phyloP scores from a whole-genome alignment of 2,797 vertebrate species.

The Phrynocephalus forsythii region DNA sequence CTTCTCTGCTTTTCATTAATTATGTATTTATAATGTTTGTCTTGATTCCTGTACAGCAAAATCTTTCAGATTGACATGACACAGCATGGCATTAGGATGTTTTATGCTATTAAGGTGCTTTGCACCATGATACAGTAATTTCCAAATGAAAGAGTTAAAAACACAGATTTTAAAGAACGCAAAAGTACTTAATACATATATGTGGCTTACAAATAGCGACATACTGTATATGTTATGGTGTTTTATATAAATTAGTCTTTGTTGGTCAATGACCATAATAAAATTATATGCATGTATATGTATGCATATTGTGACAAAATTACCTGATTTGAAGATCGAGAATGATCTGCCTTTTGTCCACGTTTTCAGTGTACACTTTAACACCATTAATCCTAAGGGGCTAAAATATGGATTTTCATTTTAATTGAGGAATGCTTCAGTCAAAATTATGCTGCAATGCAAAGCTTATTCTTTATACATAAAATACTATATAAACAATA shows the following conservation, averaged over 20 bases:
- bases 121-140: neutral
- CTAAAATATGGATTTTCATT: slow-evolving; percentile 74
- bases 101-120: neutral
- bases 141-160: neutral
- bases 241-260: too few relatives aligned
- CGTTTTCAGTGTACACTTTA: slow-evolving; percentile 97
- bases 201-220: too few relatives aligned
- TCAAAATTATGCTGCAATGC: neutral
- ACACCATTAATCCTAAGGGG: slow-evolving; percentile 95
- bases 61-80: too few relatives aligned
- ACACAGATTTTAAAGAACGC: neutral
- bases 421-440: slow-evolving; percentile 30
- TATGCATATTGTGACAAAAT: slow-evolving; percentile 50
- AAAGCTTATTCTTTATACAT: slow-evolving; percentile 11
- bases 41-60: neutral
- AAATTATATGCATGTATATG: too few relatives aligned
- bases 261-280: too few relatives aligned
- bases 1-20: neutral
- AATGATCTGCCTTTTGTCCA: slow-evolving; percentile 97
- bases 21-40: neutral
- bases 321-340: slow-evolving; percentile 98
- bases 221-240: too few relatives aligned
- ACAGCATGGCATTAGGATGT: neutral
- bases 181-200: neutral
- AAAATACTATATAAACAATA: neutral